phyloP scores from a whole-genome alignment of 2,888 invertebrate genomes.

The Neoitamus cyanurus region DNA sequence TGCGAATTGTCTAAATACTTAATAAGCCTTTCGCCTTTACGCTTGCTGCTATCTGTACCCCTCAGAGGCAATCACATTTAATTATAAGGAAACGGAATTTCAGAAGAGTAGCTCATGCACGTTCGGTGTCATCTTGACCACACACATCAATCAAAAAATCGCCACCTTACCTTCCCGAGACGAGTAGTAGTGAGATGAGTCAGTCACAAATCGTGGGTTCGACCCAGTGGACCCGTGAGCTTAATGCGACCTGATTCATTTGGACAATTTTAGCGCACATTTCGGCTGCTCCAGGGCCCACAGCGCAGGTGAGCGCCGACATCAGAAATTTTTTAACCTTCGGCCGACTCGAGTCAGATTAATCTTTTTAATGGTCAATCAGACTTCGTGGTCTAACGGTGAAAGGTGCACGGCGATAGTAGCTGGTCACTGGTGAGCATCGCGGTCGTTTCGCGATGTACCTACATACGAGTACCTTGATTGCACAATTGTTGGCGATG shows the following conservation, averaged over 20 bases:
- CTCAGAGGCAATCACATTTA: not conserved
- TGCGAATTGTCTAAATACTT: not conserved
- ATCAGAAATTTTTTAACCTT: not conserved
- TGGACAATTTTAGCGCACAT: not conserved
- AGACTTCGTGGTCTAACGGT: not conserved
- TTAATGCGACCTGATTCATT: not conserved
- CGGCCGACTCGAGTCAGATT: not conserved
- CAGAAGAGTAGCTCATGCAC: too few relatives aligned
- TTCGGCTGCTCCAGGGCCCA: not conserved
- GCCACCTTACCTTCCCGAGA: not conserved
- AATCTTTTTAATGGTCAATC: constrained; percentile 21
- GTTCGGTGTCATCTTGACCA: not conserved
- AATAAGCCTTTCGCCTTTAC: not conserved
- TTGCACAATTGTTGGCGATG: constrained; percentile 2
- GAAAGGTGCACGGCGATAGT: not conserved
- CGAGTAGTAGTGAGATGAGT: not conserved
- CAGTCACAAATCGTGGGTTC: not conserved
- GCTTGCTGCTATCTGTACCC: not conserved
- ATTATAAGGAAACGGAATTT: not conserved
- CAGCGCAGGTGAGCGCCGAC: not conserved
- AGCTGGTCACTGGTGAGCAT: not conserved
- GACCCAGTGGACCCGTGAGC: not conserved
- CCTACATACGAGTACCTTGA: too few relatives aligned
- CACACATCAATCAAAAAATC: not conserved
- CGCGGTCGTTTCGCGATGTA: not conserved